These are phyloP conservation scores for Zhengitettix transpicula DNA, from an alignment of 2,888 invertebrate genomes.

Conservation along the genomic window DNA sequence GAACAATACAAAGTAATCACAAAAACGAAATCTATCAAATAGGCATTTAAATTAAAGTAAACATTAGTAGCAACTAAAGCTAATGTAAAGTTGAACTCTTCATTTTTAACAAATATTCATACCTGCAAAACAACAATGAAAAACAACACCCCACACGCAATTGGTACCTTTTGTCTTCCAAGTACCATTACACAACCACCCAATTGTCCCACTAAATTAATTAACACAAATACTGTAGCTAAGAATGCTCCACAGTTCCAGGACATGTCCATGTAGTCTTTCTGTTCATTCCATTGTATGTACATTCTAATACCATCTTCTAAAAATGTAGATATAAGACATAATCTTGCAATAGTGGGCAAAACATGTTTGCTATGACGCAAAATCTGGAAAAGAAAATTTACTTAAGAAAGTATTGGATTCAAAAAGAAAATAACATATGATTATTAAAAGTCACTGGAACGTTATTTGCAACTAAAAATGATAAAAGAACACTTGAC, in stretches of 20 bases:
- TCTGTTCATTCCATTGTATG: constrained; percentile 94
- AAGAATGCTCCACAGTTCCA: constrained; percentile 93
- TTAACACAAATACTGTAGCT: constrained; percentile 84
- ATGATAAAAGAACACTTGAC: neutral
- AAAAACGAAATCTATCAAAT: no score
- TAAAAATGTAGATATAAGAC: constrained; percentile 94
- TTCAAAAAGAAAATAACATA: neutral
- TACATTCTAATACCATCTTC: constrained; percentile 99
- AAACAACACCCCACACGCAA: constrained; percentile 82
- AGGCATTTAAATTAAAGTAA: no score
- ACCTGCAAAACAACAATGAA: constrained; percentile 94
- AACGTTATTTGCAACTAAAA: neutral
- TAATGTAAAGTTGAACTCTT: neutral
- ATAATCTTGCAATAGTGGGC: constrained; percentile 89
- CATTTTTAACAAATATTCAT: neutral
- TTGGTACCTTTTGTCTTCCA: constrained; percentile 74
- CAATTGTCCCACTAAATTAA: constrained; percentile 90
- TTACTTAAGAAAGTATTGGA: neutral
- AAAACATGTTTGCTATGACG: constrained; percentile 81
- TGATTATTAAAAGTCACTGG: neutral
- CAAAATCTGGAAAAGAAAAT: constrained; percentile 49
- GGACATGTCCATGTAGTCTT: constrained; percentile 93
- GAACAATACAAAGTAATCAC: no score
- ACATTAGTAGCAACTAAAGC: no score
- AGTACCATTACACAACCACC: constrained; percentile 95